Evolutionary conservation across 2,113 vertebrate genomes (phyloP), one percentile per base, ranked within the genome.

Genomic region (Cebidichthys violaceus): DNA sequence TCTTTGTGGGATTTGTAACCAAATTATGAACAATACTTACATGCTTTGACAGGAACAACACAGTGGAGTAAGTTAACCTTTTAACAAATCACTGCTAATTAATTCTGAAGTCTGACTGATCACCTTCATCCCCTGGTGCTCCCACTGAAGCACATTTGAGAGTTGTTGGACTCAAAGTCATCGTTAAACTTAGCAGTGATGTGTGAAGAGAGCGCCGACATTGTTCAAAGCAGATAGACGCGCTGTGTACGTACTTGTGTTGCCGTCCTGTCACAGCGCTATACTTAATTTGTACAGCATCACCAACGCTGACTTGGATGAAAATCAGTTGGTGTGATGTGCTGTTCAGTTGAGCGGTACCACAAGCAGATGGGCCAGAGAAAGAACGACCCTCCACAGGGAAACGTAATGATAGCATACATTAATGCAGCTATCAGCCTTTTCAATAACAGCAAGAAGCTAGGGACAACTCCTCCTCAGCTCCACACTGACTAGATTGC

Each of bases 361-460:
- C 11, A 80, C 73, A 75, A 83, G 72, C 81, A 92, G 90, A 91
- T 81, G 80, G 86, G 70, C 65, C 27, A 54, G 54, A 81, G 83
- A 59, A 76, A 77, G 83, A 85, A 54, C 59, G 27, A 11, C 15
- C 61, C 67, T 86, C 89, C 72, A 62, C 7, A 31, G 88, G 82
- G 86, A 82, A 14, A 52, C 77, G 74, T 86, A 86, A 88, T 91
- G 86, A 92, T 84, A 70, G 80, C 71, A 67, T 84, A 70, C 69
- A 84, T 81, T 81, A 90, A 90, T 77, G 71, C 82, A 83, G 66
- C 69, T 62, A 84, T 91, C 85, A 74, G 66, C 59, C 64, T n/a
- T 61, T 71, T 86, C 75, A 82, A 70, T 86, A 83, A 75, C 65
- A 78, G 75, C 59, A n/a, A 52, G 77, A 57, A 61, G 67, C 1